Percentiles rank a stretch among this genome's conserved stretches.
phyloP scores from a whole-genome alignment of 2,113 vertebrate species.

The Myotis lucifugus region DNA sequence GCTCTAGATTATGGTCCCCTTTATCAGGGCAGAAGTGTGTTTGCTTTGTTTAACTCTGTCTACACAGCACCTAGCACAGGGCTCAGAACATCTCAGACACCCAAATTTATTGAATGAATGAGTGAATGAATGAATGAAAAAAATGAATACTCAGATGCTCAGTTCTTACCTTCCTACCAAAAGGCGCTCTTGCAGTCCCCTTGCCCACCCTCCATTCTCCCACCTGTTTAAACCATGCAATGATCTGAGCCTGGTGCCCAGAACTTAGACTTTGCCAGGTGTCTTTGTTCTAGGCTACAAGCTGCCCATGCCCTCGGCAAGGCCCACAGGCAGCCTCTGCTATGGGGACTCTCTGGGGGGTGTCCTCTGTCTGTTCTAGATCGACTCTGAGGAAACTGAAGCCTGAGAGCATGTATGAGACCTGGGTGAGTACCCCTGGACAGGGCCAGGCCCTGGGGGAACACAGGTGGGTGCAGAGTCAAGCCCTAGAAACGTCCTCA shows the following conservation, averaged over 20 bases:
- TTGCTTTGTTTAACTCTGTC: not conserved
- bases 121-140: not conserved
- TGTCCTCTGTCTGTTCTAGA: conserved; percentile 76
- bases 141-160: not conserved
- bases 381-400: conserved; percentile 93
- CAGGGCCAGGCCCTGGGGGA: not conserved
- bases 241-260: conserved; percentile 31
- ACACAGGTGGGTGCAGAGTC: not conserved
- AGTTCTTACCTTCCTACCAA: not conserved
- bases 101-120: not conserved
- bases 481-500: not conserved
- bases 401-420: conserved; percentile 95
- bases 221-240: not conserved
- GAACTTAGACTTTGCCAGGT: conserved; percentile 22
- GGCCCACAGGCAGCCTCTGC: not conserved
- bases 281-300: conserved; percentile 32
- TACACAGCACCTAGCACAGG: not conserved
- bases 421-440: conserved; percentile 88
- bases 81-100: not conserved
- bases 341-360: not conserved
- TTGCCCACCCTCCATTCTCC: not conserved
- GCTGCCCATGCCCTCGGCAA: conserved; percentile 35
- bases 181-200: not conserved
- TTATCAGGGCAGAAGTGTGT: not conserved
- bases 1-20: not conserved